Evolutionary conservation across 2,113 vertebrate species (phyloP).

Genomic region (Irena cyanogastra): DNA sequence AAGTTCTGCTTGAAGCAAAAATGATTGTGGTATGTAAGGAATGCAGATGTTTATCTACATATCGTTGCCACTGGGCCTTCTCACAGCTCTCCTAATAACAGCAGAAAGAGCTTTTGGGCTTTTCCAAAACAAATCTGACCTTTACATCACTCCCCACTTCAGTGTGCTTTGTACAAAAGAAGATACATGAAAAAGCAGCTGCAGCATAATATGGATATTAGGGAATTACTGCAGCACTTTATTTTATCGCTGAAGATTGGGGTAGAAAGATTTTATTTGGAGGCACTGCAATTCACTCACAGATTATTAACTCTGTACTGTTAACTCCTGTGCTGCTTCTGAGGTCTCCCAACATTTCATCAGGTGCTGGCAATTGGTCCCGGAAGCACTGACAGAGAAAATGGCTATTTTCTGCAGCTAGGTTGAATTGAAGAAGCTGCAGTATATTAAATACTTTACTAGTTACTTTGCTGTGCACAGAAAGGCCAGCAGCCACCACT

Average conservation of each 20-base stretch:
- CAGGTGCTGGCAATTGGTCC: not conserved
- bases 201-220: not conserved
- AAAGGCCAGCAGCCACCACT: not conserved
- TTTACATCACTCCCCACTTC: slow-evolving; percentile 19
- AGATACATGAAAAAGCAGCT: not conserved
- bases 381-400: not conserved
- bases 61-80: slow-evolving; percentile 57
- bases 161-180: slow-evolving; percentile 12
- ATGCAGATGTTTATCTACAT: slow-evolving; percentile 69
- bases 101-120: slow-evolving; percentile 51
- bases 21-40: slow-evolving; percentile 62
- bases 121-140: slow-evolving; percentile 66
- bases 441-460: not conserved
- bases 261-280: not conserved
- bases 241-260: not conserved
- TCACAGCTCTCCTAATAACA: slow-evolving; percentile 59
- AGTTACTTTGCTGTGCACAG: not conserved
- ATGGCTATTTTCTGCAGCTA: not conserved
- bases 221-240: not conserved
- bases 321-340: not conserved
- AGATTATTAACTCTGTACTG: not conserved
- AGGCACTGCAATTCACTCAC: not conserved
- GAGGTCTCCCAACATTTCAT: not conserved
- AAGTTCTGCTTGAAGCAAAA: slow-evolving; percentile 53
- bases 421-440: not conserved